A percentile compares a stretch with the other conserved stretches of the same genome.
Evolutionary conservation across 23 tunicate genomes (phyloP).

Genomic region (Styela clava): DNA sequence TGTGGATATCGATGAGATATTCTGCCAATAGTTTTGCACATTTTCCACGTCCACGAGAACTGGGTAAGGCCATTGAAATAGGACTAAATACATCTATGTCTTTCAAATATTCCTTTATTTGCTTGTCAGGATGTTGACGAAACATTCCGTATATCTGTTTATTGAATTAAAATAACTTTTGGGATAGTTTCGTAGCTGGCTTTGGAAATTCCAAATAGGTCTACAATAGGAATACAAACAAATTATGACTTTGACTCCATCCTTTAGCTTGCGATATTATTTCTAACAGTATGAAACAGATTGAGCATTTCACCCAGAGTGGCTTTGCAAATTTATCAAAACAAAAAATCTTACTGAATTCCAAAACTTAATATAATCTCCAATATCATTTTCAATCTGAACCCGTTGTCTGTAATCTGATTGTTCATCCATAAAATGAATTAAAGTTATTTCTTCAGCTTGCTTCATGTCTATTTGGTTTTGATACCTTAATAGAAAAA

Average conservation of each 20-base stretch:
- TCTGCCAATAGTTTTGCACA: conserved; percentile 68
- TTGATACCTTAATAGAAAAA: conserved; percentile 26
- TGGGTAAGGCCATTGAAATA: conserved; percentile 75
- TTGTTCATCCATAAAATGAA: conserved; percentile 27
- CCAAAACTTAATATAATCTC: conserved; percentile 45
- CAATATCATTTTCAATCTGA: conserved; percentile 26
- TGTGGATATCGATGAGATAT: conserved; percentile 56
- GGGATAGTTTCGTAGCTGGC: no score
- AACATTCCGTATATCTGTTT: neutral
- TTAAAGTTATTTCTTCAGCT: conserved; percentile 35
- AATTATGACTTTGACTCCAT: no score
- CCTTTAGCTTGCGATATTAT: no score
- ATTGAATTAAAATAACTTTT: no score
- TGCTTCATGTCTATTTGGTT: conserved; percentile 51
- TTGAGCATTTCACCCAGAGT: no score
- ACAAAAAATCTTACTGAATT: conserved; percentile 45
- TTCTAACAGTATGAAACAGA: no score
- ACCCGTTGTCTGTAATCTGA: neutral
- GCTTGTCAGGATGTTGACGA: conserved; percentile 3
- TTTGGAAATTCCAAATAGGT: neutral
- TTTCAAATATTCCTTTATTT: neutral
- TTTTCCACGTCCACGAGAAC: conserved; percentile 56
- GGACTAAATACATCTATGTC: conserved; percentile 54
- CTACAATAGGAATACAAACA: no score
- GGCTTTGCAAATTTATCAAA: no score